Evolutionary conservation across 1,140 invertebrate genomes (phyloP), one percentile per base, ranked within the genome.

Genomic region (Drosophila insularis): DNA sequence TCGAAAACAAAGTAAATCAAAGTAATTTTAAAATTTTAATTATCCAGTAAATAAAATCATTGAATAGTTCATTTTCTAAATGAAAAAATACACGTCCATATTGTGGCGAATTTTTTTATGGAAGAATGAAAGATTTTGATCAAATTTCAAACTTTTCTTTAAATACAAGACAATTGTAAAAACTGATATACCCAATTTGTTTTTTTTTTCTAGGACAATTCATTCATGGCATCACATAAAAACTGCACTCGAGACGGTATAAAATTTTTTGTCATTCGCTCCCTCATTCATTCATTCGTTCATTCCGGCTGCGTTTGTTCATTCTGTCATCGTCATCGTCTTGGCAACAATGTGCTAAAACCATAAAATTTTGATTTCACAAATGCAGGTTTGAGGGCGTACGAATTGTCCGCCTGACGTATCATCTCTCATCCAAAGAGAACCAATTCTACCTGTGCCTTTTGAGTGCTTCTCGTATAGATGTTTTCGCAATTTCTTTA

Each of bases 361-460:
- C 76, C 79, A 87, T 87, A 89, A 89, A 89, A 87, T 82, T 87
- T 87, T 87, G 84, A 89, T 87, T 87, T 87, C 84, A 82, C 70
- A 87, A 87, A 87, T 89, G 84, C 76, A 82, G 87, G 79, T 80
- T 89, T 77, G 72, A 89, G 76, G 32, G 81, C 66, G 71, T 66
- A 65, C 70, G 65, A 74, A 68, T 74, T 60, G 64, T 39, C 19
- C 19, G 43, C 17, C 63, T 62, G 63, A 55, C 71, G 67, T 60
- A 71, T 68, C 63, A 74, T 74, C 72, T 74, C 72, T 68, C 35
- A 37, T 40, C 54, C 58, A 68, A 63, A 68, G 67, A 61, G 50
- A 79, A 67, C 71, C 66, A 39, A 60, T 61, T 62, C 69, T 80
- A 89, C 68, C 84, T 68, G 64, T 77, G 71, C 65, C 80, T 68